Evolutionary conservation across 2,113 vertebrate genomes (phyloP), one percentile per base, ranked within the genome.

Genomic region (Corapipo altera): DNA sequence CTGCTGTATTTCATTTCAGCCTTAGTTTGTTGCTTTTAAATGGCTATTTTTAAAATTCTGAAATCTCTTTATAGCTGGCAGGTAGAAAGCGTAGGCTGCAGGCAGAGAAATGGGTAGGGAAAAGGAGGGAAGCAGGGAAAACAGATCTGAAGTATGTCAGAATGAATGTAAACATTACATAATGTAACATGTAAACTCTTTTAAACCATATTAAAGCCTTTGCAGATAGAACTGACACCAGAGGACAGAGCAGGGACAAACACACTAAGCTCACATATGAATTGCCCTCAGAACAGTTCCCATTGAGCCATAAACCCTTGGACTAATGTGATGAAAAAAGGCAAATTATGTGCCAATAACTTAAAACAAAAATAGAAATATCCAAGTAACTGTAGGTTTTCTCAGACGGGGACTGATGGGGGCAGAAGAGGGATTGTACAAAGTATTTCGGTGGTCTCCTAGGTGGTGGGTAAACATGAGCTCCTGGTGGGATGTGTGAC

Each of bases 81-180:
- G 81, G 80, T 74, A 96, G 78, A 95, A 90, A 67, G 83, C 12
- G 22, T 95, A n/a, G 93, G 96, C 82, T 93, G 93, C 75, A 85
- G 88, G 86, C 75, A 77, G 75, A 62, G 66, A 70, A n/a, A 80
- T 66, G 85, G n/a, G 55, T 35, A 83, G 33, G 51, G 67, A 70
- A 62, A 83, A 90, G 88, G 27, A 88, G 28, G n/a, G 70, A 83
- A 93, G 48, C 49, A 91, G 21, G 46, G 33, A 88, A 61, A 90
- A 43, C 21, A 59, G 80, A 76, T 74, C 55, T 85, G 54, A 92
- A 88, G 71, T 72, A 51, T 0, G 1, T 83, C 78, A 95, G 82
- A 70, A 91, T 0, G 3, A 88, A 77, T 77, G 35, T 88, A 93
- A 97, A 91, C 72, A 71, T 83, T 71, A 59, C 39, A 79, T 74